These are phyloP conservation scores for Burhinus oedicnemus DNA, from an alignment of 2,113 vertebrate genomes.

Conservation along the genomic window DNA sequence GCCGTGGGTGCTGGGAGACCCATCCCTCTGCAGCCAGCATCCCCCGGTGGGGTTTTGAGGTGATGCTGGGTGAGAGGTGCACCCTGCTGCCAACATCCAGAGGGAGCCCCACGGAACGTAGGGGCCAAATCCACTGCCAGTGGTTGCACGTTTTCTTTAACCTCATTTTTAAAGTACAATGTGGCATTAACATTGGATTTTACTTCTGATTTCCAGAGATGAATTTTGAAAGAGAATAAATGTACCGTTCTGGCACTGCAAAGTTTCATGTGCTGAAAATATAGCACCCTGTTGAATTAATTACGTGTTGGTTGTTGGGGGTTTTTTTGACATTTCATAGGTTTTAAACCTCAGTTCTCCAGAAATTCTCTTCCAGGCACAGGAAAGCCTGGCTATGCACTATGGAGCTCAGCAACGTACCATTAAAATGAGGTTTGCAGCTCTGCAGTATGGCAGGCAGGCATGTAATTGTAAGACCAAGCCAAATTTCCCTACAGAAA, in stretches of 20 bases:
- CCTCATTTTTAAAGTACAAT: neutral
- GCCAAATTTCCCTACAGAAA: neutral
- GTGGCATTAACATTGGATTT: neutral
- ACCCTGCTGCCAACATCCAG: neutral
- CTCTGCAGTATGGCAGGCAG: neutral
- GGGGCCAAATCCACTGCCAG: neutral
- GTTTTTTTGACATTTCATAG: neutral
- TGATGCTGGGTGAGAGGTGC: neutral
- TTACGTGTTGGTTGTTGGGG: neutral
- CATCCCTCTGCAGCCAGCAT: accelerated
- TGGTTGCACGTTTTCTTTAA: neutral
- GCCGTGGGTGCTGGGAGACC: neutral
- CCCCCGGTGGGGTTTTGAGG: accelerated
- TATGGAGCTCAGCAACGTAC: neutral
- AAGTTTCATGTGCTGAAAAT: neutral
- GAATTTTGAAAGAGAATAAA: neutral
- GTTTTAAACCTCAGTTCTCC: neutral
- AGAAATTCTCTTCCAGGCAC: neutral
- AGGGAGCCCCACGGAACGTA: neutral
- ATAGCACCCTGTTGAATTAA: neutral
- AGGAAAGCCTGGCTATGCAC: neutral
- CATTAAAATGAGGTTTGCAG: neutral
- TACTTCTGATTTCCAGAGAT: neutral
- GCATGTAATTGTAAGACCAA: neutral
- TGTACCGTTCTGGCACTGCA: neutral